Conservation (phyloP, 2,888 invertebrate genomes). For the Atrina japonica region DNA sequence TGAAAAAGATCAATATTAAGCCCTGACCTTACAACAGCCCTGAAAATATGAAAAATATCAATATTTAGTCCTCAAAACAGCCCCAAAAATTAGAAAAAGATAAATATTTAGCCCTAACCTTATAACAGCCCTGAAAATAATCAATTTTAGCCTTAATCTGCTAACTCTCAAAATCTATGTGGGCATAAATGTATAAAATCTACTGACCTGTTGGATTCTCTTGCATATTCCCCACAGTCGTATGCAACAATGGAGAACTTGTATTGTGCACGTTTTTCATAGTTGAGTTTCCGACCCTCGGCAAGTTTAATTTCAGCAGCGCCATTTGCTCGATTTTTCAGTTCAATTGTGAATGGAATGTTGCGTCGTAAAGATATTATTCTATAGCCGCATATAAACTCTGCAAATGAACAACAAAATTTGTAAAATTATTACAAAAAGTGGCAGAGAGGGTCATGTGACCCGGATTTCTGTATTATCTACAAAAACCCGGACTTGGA, state of each 20-base stretch:
- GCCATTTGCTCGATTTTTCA: conserved; percentile 71
- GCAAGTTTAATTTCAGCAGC: conserved; percentile 72
- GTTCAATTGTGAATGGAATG: conserved; percentile 74
- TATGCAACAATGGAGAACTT: conserved; percentile 97
- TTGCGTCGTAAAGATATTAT: conserved; percentile 63
- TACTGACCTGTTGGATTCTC: conserved; percentile 61
- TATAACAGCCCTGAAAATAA: no score
- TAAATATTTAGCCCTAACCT: no score
- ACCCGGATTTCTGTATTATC: no score
- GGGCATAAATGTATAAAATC: no score
- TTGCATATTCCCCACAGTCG: conserved; percentile 85
- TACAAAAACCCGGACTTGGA: no score
- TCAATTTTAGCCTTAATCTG: no score
- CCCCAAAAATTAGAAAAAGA: no score
- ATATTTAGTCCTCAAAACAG: no score
- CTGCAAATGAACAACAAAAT: conserved; percentile 58
- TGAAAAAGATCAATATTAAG: no score
- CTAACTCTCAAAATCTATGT: no score
- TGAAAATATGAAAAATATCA: no score
- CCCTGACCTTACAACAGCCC: no score
- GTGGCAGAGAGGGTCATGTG: not conserved
- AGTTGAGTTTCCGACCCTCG: conserved; percentile 86
- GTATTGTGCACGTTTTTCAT: conserved; percentile 96
- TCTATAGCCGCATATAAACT: conserved; percentile 75
- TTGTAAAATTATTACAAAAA: not conserved